phyloP scores from a whole-genome alignment of 2,888 invertebrate species.

The Hypsopygia costalis region DNA sequence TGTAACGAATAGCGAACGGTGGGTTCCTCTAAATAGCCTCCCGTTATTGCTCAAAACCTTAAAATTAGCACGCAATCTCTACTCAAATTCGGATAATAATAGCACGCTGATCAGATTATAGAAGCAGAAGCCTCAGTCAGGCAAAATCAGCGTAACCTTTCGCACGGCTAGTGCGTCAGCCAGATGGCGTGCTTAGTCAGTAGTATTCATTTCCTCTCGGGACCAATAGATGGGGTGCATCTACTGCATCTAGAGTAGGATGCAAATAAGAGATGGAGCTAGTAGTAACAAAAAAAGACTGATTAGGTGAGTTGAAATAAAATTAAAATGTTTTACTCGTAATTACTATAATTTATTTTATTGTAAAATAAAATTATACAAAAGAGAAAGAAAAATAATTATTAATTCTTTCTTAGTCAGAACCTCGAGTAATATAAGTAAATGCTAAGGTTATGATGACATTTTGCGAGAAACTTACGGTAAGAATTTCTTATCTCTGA shows the following conservation, averaged over 20 bases:
- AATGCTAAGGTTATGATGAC: no score
- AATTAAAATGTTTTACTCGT: no score
- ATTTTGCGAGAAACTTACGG: no score
- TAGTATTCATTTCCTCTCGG: slow-evolving; percentile 30
- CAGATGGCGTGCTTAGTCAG: slow-evolving; percentile 51
- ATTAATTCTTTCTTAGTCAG: no score
- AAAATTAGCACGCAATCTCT: slow-evolving; percentile 39
- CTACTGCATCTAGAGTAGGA: background rate
- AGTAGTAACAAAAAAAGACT: slow-evolving; percentile 37
- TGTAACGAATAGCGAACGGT: slow-evolving; percentile 42
- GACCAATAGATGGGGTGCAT: slow-evolving; percentile 54
- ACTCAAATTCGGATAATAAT: slow-evolving; percentile 48
- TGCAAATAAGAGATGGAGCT: slow-evolving; percentile 46
- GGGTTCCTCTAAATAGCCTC: slow-evolving; percentile 22
- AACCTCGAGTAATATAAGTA: no score
- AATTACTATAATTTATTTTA: no score
- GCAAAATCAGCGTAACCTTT: slow-evolving; percentile 52
- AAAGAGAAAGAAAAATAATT: no score
- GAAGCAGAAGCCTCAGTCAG: slow-evolving; percentile 58
- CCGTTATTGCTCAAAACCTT: slow-evolving; percentile 33
- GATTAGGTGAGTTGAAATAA: slow-evolving; percentile 23
- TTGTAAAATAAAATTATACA: no score
- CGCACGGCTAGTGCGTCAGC: slow-evolving; percentile 33
- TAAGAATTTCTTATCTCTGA: no score
- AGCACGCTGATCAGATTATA: slow-evolving; percentile 25